phyloP scores from a whole-genome alignment of 1,140 invertebrate species.

The Subanguina moxae region DNA sequence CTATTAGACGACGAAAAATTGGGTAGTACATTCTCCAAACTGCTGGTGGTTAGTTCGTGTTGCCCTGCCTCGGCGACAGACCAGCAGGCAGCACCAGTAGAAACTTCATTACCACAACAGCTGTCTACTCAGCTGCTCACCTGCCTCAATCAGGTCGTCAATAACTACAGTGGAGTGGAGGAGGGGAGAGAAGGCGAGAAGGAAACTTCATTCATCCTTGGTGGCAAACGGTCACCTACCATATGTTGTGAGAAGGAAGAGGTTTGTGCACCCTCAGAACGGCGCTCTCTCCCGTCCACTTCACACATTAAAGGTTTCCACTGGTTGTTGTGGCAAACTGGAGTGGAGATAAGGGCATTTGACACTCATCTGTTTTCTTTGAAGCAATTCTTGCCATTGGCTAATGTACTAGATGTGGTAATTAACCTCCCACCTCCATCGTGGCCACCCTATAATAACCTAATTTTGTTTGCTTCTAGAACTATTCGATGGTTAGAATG shows the following conservation, averaged over 20 bases:
- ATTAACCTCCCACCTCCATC: too few relatives aligned
- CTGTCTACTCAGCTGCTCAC: not conserved
- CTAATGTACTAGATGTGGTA: conserved; percentile 54
- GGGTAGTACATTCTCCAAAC: conserved; percentile 65
- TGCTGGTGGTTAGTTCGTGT: conserved; percentile 60
- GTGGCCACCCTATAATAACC: too few relatives aligned
- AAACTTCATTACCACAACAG: not conserved
- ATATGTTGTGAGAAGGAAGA: too few relatives aligned
- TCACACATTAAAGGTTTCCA: conserved; percentile 65
- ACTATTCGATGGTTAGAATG: conserved; percentile 33
- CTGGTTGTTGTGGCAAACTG: conserved; percentile 93
- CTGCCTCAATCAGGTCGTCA: not conserved
- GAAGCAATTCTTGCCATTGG: conserved; percentile 72
- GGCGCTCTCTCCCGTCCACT: not conserved
- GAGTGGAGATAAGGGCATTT: conserved; percentile 71
- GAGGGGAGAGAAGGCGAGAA: not conserved
- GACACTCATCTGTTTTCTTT: conserved; percentile 69
- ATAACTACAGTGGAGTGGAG: not conserved
- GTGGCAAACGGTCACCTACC: not conserved
- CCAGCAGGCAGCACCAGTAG: not conserved
- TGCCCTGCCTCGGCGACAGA: conserved; percentile 1
- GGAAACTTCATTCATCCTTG: conserved; percentile 23
- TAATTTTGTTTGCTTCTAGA: conserved; percentile 5
- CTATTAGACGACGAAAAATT: conserved; percentile 80
- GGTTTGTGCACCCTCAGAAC: not conserved